Percentiles rank a stretch among this genome's conserved stretches.
Conservation (phyloP, 2,113 vertebrate species). For the Cacatua alba region DNA sequence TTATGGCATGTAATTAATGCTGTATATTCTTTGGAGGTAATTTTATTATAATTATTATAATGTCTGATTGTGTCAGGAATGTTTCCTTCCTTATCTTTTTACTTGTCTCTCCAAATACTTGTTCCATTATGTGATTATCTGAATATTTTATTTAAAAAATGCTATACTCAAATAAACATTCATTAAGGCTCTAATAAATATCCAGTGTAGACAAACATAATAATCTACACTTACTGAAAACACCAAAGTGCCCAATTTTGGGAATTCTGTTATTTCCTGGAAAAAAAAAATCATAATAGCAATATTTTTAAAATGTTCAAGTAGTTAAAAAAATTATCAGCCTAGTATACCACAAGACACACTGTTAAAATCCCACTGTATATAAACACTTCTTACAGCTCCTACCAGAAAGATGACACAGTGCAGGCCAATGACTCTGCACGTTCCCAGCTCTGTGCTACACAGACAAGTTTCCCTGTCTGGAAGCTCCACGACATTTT, state of each 20-base stretch:
- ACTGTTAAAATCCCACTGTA: neutral
- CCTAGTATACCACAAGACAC: neutral
- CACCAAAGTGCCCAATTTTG: neutral
- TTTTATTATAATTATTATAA: neutral
- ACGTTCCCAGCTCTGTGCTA: neutral
- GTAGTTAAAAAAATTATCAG: neutral
- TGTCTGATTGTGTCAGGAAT: neutral
- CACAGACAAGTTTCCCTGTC: neutral
- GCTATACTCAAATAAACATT: neutral
- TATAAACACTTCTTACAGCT: neutral
- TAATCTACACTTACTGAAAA: neutral
- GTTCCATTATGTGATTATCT: neutral
- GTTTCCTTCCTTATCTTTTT: neutral
- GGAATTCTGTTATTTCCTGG: neutral
- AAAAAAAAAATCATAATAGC: neutral
- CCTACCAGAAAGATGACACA: neutral
- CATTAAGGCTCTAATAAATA: neutral
- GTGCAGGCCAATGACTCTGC: neutral
- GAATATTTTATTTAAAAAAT: neutral
- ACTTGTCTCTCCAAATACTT: neutral
- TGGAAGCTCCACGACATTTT: neutral
- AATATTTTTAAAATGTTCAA: neutral
- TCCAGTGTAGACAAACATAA: neutral
- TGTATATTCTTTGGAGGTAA: neutral
- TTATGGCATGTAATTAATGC: neutral